Evolutionary conservation across 2,888 invertebrate species (phyloP), one percentile per base, ranked within the genome.

Genomic region (Caradrina kadenii): DNA sequence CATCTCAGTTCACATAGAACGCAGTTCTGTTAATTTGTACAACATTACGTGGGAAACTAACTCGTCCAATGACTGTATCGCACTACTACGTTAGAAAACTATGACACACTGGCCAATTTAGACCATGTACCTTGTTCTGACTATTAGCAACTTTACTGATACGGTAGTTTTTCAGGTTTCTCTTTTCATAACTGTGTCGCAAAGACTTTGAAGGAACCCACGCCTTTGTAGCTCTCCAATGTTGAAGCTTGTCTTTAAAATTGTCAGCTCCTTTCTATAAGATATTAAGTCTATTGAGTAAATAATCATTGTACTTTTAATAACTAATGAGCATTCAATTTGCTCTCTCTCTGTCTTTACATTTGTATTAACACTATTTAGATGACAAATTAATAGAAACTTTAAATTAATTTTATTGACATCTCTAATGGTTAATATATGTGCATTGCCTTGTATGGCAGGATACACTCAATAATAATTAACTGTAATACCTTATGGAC

Each of bases 81-180:
- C 79, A 81, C 73, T 22, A 73, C 56, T 84, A 68, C 60, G 83
- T 45, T 65, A 75, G 56, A 69, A 81, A 79, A 77, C 75, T 71
- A 79, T 84, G 84, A 85, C 84, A 84, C 78, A 83, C 61, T 63
- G 68, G 67, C 59, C 69, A 73, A 79, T 74, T 83, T 74, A 66
- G 73, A 82, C 21, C 65, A 63, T 66, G 61, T 55, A 73, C 78
- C 60, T 80, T 81, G 86, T 80, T 80, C 56, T 69, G 42, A 54
- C 70, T 66, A 80, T 85, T 85, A 83, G 77, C 78, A 70, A 72
- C 42, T 74, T 64, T 48, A 63, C 72, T 53, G 35, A 58, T 76
- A 70, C 59, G 73, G 73, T 63, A 48, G 22, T 71, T 80, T 81
- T 82, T 82, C 77, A 80, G 73, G 72, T 84, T 83, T 82, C 80